phyloP scores from a whole-genome alignment of 2,888 invertebrate species.

The Archaeoteleia sp. region DNA sequence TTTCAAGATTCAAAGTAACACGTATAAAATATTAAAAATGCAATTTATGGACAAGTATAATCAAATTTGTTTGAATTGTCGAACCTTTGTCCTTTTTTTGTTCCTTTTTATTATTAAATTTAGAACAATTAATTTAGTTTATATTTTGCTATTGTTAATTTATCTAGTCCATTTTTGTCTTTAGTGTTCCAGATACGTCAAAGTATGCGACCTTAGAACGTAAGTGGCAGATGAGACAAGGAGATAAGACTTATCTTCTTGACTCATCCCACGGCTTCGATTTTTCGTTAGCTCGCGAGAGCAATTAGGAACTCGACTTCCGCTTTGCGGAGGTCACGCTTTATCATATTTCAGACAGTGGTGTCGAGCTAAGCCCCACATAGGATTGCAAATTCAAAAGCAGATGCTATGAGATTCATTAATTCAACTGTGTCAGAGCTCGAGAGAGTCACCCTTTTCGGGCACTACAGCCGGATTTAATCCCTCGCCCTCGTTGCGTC shows the following conservation, averaged over 20 bases:
- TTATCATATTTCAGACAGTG: slow-evolving; percentile 49
- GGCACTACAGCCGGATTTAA: slow-evolving; percentile 9
- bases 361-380: slow-evolving; percentile 7
- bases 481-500: slow-evolving; percentile 26
- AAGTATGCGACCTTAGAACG: slow-evolving; percentile 39
- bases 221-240: slow-evolving; percentile 44
- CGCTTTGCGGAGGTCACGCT: slow-evolving; percentile 47
- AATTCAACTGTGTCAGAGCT: slow-evolving; percentile 35
- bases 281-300: slow-evolving; percentile 51
- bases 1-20: no score
- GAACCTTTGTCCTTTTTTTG: no score
- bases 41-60: no score
- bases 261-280: slow-evolving; percentile 51
- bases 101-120: no score
- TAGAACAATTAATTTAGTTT: no score
- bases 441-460: slow-evolving; percentile 35
- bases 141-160: no score
- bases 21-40: no score
- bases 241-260: slow-evolving; percentile 47
- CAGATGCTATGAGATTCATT: slow-evolving; percentile 32
- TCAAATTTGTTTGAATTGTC: no score
- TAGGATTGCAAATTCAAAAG: slow-evolving; percentile 7
- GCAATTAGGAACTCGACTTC: slow-evolving; percentile 52
- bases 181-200: slow-evolving; percentile 30
- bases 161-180: slow-evolving; percentile 35